Evolutionary conservation across 2,797 vertebrate species (phyloP).

Genomic region (Notolepis coatsorum): DNA sequence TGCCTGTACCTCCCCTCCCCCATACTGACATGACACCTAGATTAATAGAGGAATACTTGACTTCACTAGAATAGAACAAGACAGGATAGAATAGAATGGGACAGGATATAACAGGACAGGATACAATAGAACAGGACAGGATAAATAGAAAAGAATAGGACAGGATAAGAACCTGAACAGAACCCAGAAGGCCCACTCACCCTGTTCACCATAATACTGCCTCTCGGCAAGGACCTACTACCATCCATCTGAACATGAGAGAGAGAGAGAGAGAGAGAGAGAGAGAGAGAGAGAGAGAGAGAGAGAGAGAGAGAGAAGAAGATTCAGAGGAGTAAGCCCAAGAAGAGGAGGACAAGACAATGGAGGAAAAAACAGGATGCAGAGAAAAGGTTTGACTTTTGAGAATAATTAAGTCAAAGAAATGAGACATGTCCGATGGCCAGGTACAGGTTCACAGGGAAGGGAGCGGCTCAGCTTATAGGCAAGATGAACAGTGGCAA

Average conservation of each 20-base stretch:
- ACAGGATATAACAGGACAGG: slow-evolving; percentile 34
- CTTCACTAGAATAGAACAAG: slow-evolving; percentile 7
- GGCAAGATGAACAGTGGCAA: not conserved
- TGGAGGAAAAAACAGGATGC: not conserved
- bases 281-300: slow-evolving; percentile 15
- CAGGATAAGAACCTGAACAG: slow-evolving; percentile 23
- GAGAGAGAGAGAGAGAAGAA: slow-evolving; percentile 38
- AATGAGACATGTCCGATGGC: no score
- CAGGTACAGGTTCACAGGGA: not conserved
- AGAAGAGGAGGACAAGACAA: slow-evolving; percentile 3
- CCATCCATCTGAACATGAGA: slow-evolving; percentile 79
- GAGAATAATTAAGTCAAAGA: no score
- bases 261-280: slow-evolving; percentile 38
- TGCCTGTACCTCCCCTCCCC: no score
- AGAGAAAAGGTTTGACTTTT: not conserved
- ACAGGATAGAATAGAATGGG: slow-evolving; percentile 30
- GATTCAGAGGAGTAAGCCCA: slow-evolving; percentile 28
- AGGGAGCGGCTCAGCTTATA: no score
- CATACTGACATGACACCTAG: no score
- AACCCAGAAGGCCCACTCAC: slow-evolving; percentile 76
- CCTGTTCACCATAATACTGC: slow-evolving; percentile 79
- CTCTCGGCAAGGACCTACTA: slow-evolving; percentile 78
- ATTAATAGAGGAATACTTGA: no score
- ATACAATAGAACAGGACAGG: slow-evolving; percentile 8
- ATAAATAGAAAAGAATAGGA: slow-evolving; percentile 26